Evolutionary conservation across 2,888 invertebrate species (phyloP), one percentile per base, ranked within the genome.

Genomic region (Patella depressa): DNA sequence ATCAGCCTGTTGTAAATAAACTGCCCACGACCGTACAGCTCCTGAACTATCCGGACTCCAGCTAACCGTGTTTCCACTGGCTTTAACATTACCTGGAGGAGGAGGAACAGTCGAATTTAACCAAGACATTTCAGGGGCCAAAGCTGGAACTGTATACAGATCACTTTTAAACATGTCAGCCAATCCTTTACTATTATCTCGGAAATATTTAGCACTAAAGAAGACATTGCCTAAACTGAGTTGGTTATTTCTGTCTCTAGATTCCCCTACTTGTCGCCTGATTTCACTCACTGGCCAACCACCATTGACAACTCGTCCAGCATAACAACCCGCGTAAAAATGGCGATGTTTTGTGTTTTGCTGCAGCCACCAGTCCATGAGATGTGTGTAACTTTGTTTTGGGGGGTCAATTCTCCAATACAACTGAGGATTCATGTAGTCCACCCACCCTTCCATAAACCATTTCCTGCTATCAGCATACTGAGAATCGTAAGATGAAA

Each of bases 371-470:
- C 90, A 90, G 74, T 88, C 86, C 7, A 89, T 79, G 9, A 90
- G 81, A 11, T 81, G 84, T 0, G 89, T 85, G 81, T 88, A 90
- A 78, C 89, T 89, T 80, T 90, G 90, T 34, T 83, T 85, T 0
- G 88, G 86, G 3, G 89, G 86, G 75, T 87, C 88, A 53, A 89
- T 88, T 74, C 79, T 53, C 90, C 90, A 90, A 84, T 90, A 90
- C 9, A 90, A 83, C 79, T 90, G 90, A 9, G 90, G 90, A 0
- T 88, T 77, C 9, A 90, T 72, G 79, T 88, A 88, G 75, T 90
- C 90, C 71, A 90, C 76, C 88, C 89, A 89, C 0, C 89, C 90
- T 19, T 86, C 78, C 71, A 81, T 71, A 45, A 90, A 78, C 90
- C 90, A 90, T 75, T 85, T 84, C 78, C 82, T 84, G 24, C 88